A percentile compares a stretch with the other conserved stretches of the same genome.
Evolutionary conservation across 2,113 vertebrate species (phyloP).

Genomic region (Cavia aperea): DNA sequence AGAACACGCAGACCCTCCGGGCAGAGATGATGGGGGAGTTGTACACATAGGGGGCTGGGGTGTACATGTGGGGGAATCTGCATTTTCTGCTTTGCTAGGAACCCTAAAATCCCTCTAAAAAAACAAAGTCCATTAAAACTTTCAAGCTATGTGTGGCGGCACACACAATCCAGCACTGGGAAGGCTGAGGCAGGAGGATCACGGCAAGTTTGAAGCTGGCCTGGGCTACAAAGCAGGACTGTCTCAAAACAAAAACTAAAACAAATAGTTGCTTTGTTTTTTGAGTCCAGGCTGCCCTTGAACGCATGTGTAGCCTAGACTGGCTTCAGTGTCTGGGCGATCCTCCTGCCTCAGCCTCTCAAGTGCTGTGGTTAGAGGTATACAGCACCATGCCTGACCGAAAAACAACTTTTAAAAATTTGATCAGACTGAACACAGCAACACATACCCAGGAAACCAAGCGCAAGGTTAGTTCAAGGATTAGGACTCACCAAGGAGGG

Average conservation of each 20-base stretch:
- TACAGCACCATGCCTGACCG: not conserved
- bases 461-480: not conserved
- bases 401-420: not conserved
- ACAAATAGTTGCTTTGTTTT: not conserved
- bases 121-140: not conserved
- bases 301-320: not conserved
- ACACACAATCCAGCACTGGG: not conserved
- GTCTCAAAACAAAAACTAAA: not conserved
- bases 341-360: not conserved
- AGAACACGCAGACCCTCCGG: not conserved
- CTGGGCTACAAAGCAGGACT: not conserved
- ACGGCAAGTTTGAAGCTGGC: not conserved
- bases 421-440: not conserved
- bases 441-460: not conserved
- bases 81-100: not conserved
- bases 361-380: not conserved
- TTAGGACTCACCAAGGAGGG: too few relatives aligned
- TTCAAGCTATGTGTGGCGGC: not conserved
- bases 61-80: fast-evolving
- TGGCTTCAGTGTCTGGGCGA: not conserved
- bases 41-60: not conserved
- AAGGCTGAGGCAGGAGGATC: not conserved
- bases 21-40: not conserved
- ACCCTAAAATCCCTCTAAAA: not conserved
- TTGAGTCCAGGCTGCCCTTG: not conserved